Evolutionary conservation across 2,888 invertebrate genomes (phyloP).

Genomic region (Portevinia maculata): DNA sequence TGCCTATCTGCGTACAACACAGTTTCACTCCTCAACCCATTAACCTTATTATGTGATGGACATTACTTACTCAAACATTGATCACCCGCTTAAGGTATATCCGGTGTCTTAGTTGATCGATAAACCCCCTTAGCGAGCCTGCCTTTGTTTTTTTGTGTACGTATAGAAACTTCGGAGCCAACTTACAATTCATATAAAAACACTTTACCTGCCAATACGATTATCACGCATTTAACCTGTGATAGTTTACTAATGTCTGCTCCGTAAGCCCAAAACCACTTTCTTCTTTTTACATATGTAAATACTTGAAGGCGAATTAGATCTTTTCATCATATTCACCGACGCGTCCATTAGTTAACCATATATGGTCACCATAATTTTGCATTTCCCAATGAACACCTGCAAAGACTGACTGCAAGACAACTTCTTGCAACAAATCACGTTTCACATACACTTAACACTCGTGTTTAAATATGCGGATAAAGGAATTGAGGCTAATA

Average conservation of each 20-base stretch:
- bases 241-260: background rate
- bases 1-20: too few relatives aligned
- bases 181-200: background rate
- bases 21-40: too few relatives aligned
- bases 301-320: slow-evolving; percentile 36
- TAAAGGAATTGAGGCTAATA: slow-evolving; percentile 66
- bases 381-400: slow-evolving; percentile 55
- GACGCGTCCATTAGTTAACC: slow-evolving; percentile 47
- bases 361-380: slow-evolving; percentile 61
- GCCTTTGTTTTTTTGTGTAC: too few relatives aligned
- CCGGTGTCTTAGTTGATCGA: too few relatives aligned
- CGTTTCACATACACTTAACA: slow-evolving; percentile 52
- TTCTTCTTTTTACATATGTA: slow-evolving; percentile 28
- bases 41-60: too few relatives aligned
- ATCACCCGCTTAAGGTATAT: too few relatives aligned
- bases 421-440: slow-evolving; percentile 56
- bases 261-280: slow-evolving; percentile 34
- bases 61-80: too few relatives aligned
- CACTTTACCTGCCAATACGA: background rate
- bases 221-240: background rate
- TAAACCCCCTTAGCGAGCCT: too few relatives aligned
- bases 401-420: slow-evolving; percentile 46
- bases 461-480: slow-evolving; percentile 49
- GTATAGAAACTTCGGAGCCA: too few relatives aligned
- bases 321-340: slow-evolving; percentile 21